Base-by-base conservation (phyloP, 2,797 vertebrate genomes). In the Oreortyx pictus region DNA sequence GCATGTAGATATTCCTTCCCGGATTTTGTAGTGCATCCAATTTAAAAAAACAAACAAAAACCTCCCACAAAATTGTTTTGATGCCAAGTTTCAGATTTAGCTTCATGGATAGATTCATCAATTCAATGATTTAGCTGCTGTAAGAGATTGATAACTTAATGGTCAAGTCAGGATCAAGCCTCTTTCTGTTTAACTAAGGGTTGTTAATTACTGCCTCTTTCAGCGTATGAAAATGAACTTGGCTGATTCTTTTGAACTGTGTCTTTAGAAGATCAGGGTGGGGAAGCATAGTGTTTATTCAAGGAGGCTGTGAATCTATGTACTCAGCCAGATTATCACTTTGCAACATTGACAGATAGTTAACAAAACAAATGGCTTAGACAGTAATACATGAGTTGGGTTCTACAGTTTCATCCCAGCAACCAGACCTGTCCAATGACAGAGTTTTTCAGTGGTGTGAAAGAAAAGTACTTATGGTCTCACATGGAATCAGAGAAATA, bases 301-400 rank as follows among this genome's bases (percentile, higher is more conserved):
- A 97, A 95, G 95, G 94, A 94, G 81, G 87, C 84, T 88, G 89
- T 92, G 96, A 97, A 95, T 95, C 87, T 92, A 6, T 86, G 90
- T 92, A 91, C 90, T 96, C 92, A 82, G 94, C 91, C 96, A 97
- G 95, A 97, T 98, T 97, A 98, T 98, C 98, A 97, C 98, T 98
- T 98, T 97, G 97, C 98, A 98, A 97, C 97, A 97, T 98, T 99
- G 98, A 96, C 98, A 98, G 96, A 94, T 98, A 98, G 98, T 98
- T 98, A 98, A 98, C 97, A 98, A 98, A 98, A 98, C 98, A 99
- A 98, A 99, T 98, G 98, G 98, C 92, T 96, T 90, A 61, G 82
- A 90, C 80, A 93, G 96, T 76, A 94, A 93, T 54, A 88, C 44
- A 9, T 84, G 81, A 96, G 49, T 68, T 81, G 70, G 23, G 57